Conservation (phyloP, 2,797 vertebrate species). For the Lophotriccus pileatus region DNA sequence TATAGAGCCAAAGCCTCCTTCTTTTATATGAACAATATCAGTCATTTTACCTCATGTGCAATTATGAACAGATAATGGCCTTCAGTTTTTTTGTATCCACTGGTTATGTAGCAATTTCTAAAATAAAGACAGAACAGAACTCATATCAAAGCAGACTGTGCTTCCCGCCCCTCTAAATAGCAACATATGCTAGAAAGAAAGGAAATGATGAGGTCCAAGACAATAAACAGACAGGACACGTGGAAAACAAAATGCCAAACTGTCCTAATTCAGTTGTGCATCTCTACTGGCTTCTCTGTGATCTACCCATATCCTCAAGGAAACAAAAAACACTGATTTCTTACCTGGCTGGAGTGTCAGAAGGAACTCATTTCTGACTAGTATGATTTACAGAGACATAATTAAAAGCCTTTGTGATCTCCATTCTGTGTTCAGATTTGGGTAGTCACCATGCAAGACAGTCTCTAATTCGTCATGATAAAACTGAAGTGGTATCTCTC, state of each 20-base stretch:
- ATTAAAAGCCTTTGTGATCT: neutral
- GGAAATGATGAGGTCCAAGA: neutral
- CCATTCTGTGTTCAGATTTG: neutral
- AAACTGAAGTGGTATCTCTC: neutral
- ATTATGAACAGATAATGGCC: neutral
- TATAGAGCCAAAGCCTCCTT: neutral
- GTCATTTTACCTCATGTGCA: neutral
- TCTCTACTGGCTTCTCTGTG: neutral
- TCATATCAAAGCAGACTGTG: slow-evolving; percentile 2
- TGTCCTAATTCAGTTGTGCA: neutral
- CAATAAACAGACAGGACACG: slow-evolving; percentile 5
- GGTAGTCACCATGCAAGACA: neutral
- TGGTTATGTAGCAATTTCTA: slow-evolving; percentile 11
- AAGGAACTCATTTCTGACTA: neutral
- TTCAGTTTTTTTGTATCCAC: slow-evolving; percentile 21
- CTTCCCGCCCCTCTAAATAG: neutral
- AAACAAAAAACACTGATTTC: neutral
- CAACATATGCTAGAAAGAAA: neutral
- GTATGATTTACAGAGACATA: neutral
- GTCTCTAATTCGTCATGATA: neutral
- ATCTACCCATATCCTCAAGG: neutral
- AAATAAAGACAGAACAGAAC: slow-evolving; percentile 22
- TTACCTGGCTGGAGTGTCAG: neutral
- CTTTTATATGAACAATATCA: neutral
- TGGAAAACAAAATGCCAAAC: slow-evolving; percentile 6